Percentiles rank a stretch among this genome's conserved stretches.
These are phyloP conservation scores for Leptoclinus maculatus DNA, from an alignment of 2,797 vertebrate species.

Conservation along the genomic window DNA sequence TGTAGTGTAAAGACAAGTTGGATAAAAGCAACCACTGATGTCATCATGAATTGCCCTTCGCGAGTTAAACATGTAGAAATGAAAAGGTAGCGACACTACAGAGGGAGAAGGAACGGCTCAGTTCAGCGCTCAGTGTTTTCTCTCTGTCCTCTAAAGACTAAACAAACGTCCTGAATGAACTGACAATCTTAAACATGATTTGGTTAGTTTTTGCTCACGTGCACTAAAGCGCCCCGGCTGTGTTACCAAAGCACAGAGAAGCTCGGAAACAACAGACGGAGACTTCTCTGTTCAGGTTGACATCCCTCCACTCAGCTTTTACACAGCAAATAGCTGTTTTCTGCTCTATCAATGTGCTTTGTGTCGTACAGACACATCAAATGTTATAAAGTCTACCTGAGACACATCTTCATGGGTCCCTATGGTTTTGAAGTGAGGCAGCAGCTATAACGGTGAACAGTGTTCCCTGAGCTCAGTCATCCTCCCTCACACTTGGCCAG, in stretches of 20 bases:
- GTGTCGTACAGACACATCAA: not conserved
- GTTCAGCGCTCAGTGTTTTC: not conserved
- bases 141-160: not conserved
- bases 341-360: not conserved
- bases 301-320: not conserved
- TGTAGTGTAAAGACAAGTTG: not conserved
- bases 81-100: not conserved
- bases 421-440: conserved; percentile 2
- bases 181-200: not conserved
- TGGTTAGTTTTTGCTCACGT: not conserved
- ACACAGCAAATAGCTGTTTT: too few relatives aligned
- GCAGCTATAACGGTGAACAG: not conserved
- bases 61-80: not conserved
- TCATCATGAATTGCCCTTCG: not conserved
- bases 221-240: not conserved
- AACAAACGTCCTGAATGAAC: not conserved
- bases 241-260: not conserved
- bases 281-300: not conserved
- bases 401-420: not conserved
- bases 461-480: conserved; percentile 5
- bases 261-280: not conserved
- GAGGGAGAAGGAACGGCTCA: not conserved
- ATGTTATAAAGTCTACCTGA: not conserved
- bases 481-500: conserved; percentile 7
- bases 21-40: not conserved